Evolutionary conservation across 2,888 invertebrate genomes (phyloP), one percentile per base, ranked within the genome.

Genomic region (Athetis lepigone): DNA sequence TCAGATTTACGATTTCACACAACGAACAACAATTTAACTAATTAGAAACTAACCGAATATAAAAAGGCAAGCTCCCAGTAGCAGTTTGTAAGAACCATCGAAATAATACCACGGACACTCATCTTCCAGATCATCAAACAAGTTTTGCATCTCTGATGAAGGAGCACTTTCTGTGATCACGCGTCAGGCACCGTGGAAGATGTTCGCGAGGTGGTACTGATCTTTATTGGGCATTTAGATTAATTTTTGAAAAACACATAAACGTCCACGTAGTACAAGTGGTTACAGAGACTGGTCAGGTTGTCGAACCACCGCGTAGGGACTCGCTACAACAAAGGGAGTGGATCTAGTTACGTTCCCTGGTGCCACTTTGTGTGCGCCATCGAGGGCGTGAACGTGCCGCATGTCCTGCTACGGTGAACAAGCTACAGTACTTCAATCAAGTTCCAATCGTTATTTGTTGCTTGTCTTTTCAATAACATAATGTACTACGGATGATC

Each of bases 71-170:
- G 92, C 90, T 84, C 95, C 95, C 75, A 95, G 83, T 67, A 95
- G 86, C 46, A 92, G 91, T 88, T 95, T 95, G 81, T 95, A 95
- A 45, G 95, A 95, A 88, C 92, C 88, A 81, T 95, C 95, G 81
- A 95, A 94, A 77, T 94, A 92, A 91, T 93, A 95, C 94, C 94
- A 95, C 75, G 95, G 95, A 84, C 95, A 95, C 79, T 94, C 95
- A 77, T 93, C 91, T 81, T 92, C 92, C 72, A 89, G 88, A 75
- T 90, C 91, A 71, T 92, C 92, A 68, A 86, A 91, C 82, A 91
- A 83, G 74, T 77, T 83, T 86, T 88, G 89, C 92, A 92, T 92
- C 62, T 74, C 85, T 82, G 75, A 68, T 77, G 65, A 70, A 60
- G 69, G 59, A 68, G 62, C 73, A 82, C 80, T 77, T 70, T 70